phyloP scores from a whole-genome alignment of 1,140 invertebrate species.

The Hycleus cichorii region DNA sequence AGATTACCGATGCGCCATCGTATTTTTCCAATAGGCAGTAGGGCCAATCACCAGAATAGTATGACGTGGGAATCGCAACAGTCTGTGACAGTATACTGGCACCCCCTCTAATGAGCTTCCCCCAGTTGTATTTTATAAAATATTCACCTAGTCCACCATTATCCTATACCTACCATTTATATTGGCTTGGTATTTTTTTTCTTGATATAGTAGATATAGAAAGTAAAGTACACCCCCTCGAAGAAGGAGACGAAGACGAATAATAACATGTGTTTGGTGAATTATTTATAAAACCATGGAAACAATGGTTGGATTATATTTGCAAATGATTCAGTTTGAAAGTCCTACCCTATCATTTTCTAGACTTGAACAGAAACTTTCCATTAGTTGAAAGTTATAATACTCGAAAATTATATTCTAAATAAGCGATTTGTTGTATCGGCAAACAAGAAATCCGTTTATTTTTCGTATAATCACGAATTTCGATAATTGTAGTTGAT shows the following conservation, averaged over 20 bases:
- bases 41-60: constrained; percentile 21
- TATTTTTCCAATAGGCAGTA: constrained; percentile 12
- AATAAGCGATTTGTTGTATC: too few relatives aligned
- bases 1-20: constrained; percentile 23
- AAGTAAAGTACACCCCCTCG: constrained; percentile 4
- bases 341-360: too few relatives aligned
- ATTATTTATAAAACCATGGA: constrained; percentile 8
- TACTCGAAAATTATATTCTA: too few relatives aligned
- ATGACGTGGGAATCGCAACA: constrained; percentile 25
- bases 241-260: constrained; percentile 6
- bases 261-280: constrained; percentile 23
- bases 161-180: constrained; percentile 14
- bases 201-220: constrained; percentile 18
- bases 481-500: too few relatives aligned
- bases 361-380: too few relatives aligned
- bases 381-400: too few relatives aligned
- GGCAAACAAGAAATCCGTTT: too few relatives aligned
- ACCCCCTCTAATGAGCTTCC: constrained; percentile 25
- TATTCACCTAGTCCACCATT: constrained; percentile 26
- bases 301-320: too few relatives aligned
- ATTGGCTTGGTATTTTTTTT: background rate
- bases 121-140: constrained; percentile 20
- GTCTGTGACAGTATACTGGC: constrained; percentile 16
- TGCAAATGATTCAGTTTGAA: too few relatives aligned
- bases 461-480: too few relatives aligned